Conservation (phyloP, 1,140 invertebrate species). For the Apis cerana region DNA sequence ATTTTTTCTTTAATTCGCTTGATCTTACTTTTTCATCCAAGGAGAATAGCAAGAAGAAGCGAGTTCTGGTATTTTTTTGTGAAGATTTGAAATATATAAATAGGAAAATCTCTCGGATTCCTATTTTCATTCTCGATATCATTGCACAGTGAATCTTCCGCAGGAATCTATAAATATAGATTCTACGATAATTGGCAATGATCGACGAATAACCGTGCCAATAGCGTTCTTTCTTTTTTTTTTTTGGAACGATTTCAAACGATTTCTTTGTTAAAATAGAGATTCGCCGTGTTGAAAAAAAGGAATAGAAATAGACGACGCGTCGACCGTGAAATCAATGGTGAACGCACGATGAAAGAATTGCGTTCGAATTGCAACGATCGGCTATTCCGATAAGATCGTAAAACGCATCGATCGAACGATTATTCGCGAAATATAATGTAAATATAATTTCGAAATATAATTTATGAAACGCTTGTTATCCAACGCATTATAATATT, state of each 20-base stretch:
- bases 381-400: too few species aligned
- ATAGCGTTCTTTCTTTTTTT: not conserved
- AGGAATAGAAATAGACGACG: not conserved
- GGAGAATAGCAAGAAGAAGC: too few species aligned
- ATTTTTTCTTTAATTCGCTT: too few species aligned
- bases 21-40: too few species aligned
- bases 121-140: not conserved
- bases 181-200: conserved; percentile 50
- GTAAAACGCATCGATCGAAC: not conserved
- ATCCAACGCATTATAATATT: conserved; percentile 61
- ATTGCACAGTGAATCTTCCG: too few species aligned
- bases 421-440: not conserved
- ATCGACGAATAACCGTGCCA: conserved; percentile 38
- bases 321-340: not conserved
- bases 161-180: not conserved
- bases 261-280: not conserved
- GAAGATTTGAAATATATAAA: too few species aligned
- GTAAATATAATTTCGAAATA: not conserved
- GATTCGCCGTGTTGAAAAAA: not conserved
- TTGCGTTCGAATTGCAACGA: too few species aligned
- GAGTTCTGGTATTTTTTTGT: too few species aligned
- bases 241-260: conserved; percentile 49
- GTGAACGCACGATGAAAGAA: too few species aligned
- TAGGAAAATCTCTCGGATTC: too few species aligned
- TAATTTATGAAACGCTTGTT: not conserved